Base-by-base conservation (phyloP, 2,888 invertebrate genomes). In the Nomada fucata region DNA sequence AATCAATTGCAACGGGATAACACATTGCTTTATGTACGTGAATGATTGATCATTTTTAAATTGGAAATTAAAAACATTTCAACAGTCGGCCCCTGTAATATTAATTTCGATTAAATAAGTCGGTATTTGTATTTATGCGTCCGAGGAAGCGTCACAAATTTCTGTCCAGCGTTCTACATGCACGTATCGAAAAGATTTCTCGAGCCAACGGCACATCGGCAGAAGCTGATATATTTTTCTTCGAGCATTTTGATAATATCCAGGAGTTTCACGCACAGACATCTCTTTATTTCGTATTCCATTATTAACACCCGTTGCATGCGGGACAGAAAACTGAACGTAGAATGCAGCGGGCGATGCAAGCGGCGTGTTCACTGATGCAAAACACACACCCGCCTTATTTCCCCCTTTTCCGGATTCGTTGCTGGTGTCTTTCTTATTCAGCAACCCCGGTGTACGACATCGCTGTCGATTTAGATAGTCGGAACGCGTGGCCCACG, bases 311-410 rank as follows among this genome's bases (percentile, higher is more conserved):
- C 74, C 69, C 78, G 76, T 61, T 64, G 74, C 70, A 72, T 74
- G 52, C 53, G 65, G 50, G 20, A 50, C 63, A 65, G 78, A 42
- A 67, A 67, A 68, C 76, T 70, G 63, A 67, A 70, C 47, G 71
- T 70, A 71, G 86, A 86, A 81, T 78, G 61, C 73, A 57, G 78
- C 73, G 57, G 71, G 72, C 75, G 67, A 63, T 69, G 70, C 80
- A 76, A 68, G 65, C 70, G 72, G 69, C 61, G 77, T 84, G 83
- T 60, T 86, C 86, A 57, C 72, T 86, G 86, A 83, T 83, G 86
- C 86, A 76, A 73, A 72, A 65, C 75, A 76, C 60, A 42, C 74
- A 68, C 44, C 81, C 74, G 65, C 29, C 55, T 57, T 75, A 63
- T 72, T 63, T 57, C 73, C 77, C 53, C 59, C 23, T 72, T 77